Conservation (phyloP, 53 echinoderm and acorn worm genomes). For the Stichopus horrens region DNA sequence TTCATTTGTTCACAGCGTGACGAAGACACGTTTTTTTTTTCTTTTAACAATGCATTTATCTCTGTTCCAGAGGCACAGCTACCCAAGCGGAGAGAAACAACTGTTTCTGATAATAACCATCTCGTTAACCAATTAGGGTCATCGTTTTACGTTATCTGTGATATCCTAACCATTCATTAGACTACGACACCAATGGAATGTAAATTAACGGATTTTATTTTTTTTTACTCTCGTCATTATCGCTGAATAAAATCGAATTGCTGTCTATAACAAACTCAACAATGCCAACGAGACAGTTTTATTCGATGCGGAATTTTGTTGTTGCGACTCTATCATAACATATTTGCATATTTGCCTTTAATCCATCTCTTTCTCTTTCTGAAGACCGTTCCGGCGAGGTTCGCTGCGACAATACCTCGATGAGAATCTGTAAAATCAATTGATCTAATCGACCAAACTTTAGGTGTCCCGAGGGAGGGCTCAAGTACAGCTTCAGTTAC, state of each 20-base stretch:
- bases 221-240: conserved; percentile 2
- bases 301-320: conserved; percentile 38
- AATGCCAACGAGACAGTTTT: conserved; percentile 15
- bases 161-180: conserved; percentile 5
- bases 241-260: conserved; percentile 17
- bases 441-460: conserved; percentile 25
- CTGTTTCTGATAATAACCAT: neutral
- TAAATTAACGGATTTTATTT: neutral
- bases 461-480: conserved; percentile 48
- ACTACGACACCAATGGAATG: neutral
- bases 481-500: conserved; percentile 33
- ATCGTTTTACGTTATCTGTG: neutral
- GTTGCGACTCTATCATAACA: conserved; percentile 18
- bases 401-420: neutral
- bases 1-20: neutral
- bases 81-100: neutral
- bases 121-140: conserved; percentile 37
- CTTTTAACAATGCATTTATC: no score
- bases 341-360: conserved; percentile 34
- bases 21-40: neutral
- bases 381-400: neutral
- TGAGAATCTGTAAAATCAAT: conserved; percentile 40
- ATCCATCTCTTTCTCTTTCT: conserved; percentile 13
- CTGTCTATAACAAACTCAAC: conserved; percentile 16
- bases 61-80: no score